Evolutionary conservation across 2,113 vertebrate species (phyloP), one percentile per base, ranked within the genome.

Genomic region (Rhadina sibilatrix): DNA sequence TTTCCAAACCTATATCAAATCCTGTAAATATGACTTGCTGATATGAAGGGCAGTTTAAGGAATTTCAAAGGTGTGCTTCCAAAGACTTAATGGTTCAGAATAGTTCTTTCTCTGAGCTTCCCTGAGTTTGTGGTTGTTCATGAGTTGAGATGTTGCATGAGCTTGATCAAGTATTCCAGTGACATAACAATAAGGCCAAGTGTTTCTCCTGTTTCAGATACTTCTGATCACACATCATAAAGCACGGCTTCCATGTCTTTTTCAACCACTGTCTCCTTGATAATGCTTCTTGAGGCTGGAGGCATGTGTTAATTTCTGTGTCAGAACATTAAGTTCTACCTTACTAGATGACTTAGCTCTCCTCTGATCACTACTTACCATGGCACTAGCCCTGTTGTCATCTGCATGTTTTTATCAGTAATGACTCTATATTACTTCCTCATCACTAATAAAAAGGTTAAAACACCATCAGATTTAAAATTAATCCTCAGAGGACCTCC

Each of bases 371-470:
- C 24, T 47, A 2, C 88, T 44, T 68, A 83, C 25, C 50, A 54
- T 2, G 18, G 35, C 65, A 63, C 18, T n/a, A 74, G 60, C 15
- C 56, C 19, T 75, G 47, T 7, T 82, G 42, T 40, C 64, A 84
- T 66, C 35, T 1, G 0, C 42, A 13, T 38, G 35, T 60, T 91
- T 90, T 88, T 28, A 94, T 53, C 69, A 66, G 56, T 50, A 93
- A 81, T 66, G 46, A 84, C 17, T 79, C 54, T 46, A 0, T 46
- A 81, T 40, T 87, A 87, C 44, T 64, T 64, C 33, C 44, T 92
- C 53, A 64, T 71, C 71, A 60, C 33, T 79, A 90, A 92, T 76
- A 85, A 88, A 90, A 94, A 94, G 82, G 83, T 94, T 94, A 93
- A 93, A 96, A 92, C 21, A 68, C 27, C 47, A 53, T 56, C 53